phyloP scores from a whole-genome alignment of 2,888 invertebrate genomes.

The Altica lythri region DNA sequence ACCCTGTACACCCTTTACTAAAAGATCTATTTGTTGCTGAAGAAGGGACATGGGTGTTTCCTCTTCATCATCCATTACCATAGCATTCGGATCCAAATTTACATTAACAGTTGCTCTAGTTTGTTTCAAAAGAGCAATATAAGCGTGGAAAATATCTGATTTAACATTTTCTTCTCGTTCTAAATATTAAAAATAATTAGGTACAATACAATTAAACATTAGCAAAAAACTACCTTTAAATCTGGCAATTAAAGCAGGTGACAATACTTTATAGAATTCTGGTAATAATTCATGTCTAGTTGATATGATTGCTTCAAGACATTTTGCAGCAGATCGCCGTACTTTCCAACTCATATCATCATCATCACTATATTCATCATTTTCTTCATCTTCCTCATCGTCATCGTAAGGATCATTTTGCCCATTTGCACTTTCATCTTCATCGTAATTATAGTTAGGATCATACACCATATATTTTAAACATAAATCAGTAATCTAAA shows the following conservation, averaged over 20 bases:
- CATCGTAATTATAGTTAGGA: conserved; percentile 99
- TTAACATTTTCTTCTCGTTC: conserved; percentile 99
- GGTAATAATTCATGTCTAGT: conserved; percentile 89
- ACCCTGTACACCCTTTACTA: conserved; percentile 88
- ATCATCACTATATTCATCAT: conserved; percentile 98
- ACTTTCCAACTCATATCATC: conserved; percentile 99
- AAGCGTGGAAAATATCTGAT: conserved; percentile 96
- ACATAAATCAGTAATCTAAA: conserved; percentile 82
- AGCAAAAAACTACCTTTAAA: conserved; percentile 75
- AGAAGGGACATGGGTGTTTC: conserved; percentile 70
- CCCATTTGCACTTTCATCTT: conserved; percentile 76
- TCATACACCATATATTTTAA: conserved; percentile 93
- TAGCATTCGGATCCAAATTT: conserved; percentile 69
- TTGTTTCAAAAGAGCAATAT: conserved; percentile 88
- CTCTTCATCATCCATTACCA: conserved; percentile 61
- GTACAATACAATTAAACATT: not conserved
- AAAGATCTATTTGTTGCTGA: conserved; percentile 69
- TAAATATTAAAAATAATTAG: conserved; percentile 48
- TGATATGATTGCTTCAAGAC: conserved; percentile 91
- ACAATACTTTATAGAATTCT: conserved; percentile 86
- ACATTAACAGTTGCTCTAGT: conserved; percentile 75
- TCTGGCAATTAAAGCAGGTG: conserved; percentile 87
- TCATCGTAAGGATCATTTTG: conserved; percentile 70
- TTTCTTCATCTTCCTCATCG: conserved; percentile 75
- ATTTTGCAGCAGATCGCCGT: conserved; percentile 95